Base-by-base conservation (phyloP, 2,888 invertebrate species). In the Alsophila aescularia region DNA sequence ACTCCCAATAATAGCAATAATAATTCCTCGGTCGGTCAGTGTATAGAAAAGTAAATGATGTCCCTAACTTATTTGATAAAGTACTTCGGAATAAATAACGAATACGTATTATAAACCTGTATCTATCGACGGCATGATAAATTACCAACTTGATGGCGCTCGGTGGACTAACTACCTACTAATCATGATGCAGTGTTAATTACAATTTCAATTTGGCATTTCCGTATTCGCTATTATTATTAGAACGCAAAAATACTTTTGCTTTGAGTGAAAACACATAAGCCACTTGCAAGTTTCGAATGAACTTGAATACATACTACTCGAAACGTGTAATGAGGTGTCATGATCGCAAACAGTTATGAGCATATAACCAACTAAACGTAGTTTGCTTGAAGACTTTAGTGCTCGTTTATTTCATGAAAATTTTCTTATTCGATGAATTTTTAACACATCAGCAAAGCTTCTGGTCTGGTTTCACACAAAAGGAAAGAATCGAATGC, bases 121-220 rank as follows among this genome's bases (percentile, higher is more conserved):
- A 29, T 1, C 3, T 29, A 29, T 70, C 62, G 73, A 72, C 69
- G 64, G 60, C 45, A 73, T 83, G 78, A 82, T 79, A 71, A 77
- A 82, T 54, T 24, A 31, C 27, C 42, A 15, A 16, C 5, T 18
- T 27, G 37, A 54, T 49, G 36, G 12, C 45, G 13, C 32, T 40
- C 41, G 42, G 58, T 54, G 58, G 62, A n/a, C n/a, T n/a, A n/a
- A n/a, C n/a, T 58, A 62, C 64, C 71, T 75, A 85, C 87, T 81
- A 78, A 86, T 87, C 85, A 86, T 64, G n/a, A n/a, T n/a, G n/a
- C 67, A 64, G 59, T 79, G 77, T 80, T 87, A 83, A 88, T 89
- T 87, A 87, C 79, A 75, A 84, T 81, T 85, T 82, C 79, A 83
- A 87, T 87, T 83, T 75, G 72, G 76, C 76, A 67, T 74, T 76